A percentile compares a stretch with the other conserved stretches of the same genome.
phyloP scores from a whole-genome alignment of 2,113 vertebrate genomes.

The Heteronetta atricapilla region DNA sequence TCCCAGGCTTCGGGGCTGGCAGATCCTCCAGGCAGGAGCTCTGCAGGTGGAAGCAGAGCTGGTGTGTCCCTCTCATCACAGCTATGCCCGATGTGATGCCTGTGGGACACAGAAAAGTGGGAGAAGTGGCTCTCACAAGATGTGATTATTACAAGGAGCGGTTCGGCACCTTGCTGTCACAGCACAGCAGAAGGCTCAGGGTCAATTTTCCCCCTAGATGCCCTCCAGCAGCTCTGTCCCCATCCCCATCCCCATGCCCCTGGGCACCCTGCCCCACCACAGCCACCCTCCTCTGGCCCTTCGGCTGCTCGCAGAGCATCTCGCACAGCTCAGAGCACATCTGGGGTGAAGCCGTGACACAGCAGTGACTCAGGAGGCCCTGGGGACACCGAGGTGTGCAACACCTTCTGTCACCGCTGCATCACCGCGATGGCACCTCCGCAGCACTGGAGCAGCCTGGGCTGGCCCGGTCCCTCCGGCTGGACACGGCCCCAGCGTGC shows the following conservation, averaged over 20 bases:
- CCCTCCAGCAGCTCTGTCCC: not conserved
- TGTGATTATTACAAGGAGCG: too few relatives aligned
- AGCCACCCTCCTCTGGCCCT: not conserved
- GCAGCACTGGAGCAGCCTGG: not conserved
- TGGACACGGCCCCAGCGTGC: not conserved
- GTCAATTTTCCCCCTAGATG: not conserved
- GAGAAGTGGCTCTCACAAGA: too few relatives aligned
- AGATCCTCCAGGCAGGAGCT: too few relatives aligned
- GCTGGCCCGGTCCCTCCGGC: not conserved
- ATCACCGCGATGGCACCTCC: not conserved
- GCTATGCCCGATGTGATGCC: too few relatives aligned
- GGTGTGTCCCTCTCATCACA: too few relatives aligned
- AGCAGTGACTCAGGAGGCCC: not conserved
- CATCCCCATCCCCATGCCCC: accelerated
- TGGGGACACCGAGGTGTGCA: not conserved
- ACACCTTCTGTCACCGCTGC: not conserved
- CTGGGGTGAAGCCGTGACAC: not conserved
- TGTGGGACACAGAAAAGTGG: too few relatives aligned
- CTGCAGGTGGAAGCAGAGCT: too few relatives aligned
- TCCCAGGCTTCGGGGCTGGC: too few relatives aligned
- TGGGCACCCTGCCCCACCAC: not conserved
- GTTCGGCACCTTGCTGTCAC: too few relatives aligned
- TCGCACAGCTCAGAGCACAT: not conserved
- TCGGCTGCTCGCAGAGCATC: not conserved
- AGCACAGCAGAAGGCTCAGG: not conserved